Evolutionary conservation across 2,888 invertebrate species (phyloP), one percentile per base, ranked within the genome.

Genomic region (Hybos culiciformis): DNA sequence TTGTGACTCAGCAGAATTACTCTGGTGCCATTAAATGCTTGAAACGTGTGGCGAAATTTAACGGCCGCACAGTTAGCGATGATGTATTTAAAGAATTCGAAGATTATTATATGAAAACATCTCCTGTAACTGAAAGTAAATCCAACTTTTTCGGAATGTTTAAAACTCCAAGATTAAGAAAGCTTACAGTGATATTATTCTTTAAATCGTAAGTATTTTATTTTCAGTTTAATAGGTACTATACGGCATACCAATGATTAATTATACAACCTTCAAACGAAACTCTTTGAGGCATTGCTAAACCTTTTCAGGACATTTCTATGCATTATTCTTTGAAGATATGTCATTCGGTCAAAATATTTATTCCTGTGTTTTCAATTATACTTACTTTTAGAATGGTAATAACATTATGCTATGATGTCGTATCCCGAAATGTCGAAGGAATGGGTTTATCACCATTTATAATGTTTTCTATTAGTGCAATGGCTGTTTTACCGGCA

Each of bases 341-440:
- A n/a, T n/a, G n/a, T n/a, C n/a, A n/a, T n/a, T n/a, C n/a, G n/a
- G n/a, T n/a, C n/a, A n/a, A n/a, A n/a, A n/a, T n/a, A n/a, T 41
- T 45, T 14, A 8, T 20, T 5, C 24, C n/a, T 42, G 12, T 32
- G 6, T 26, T 11, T 20, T 12, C n/a, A n/a, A n/a, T n/a, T n/a
- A n/a, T n/a, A n/a, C n/a, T 14, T 29, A 6, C 11, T n/a, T 34
- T 11, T 51, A 74, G 74, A 20, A 71, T 74, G 67, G 71, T 74
- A 4, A 66, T 74, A 48, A 73, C 73, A 3, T 59, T 75, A 5
- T 68, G 73, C 37, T 74, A 72, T 51, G 75, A 75, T 53, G 72
- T 73, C 3, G 70, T 74, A 41, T 72, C 73, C 12, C 64, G 72
- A 36, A 73, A 75, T 52, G 68, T 74, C 46, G 70, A 71, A 51